These are phyloP conservation scores for Bujurquina vittata DNA, from an alignment of 2,113 vertebrate species.

Conservation along the genomic window DNA sequence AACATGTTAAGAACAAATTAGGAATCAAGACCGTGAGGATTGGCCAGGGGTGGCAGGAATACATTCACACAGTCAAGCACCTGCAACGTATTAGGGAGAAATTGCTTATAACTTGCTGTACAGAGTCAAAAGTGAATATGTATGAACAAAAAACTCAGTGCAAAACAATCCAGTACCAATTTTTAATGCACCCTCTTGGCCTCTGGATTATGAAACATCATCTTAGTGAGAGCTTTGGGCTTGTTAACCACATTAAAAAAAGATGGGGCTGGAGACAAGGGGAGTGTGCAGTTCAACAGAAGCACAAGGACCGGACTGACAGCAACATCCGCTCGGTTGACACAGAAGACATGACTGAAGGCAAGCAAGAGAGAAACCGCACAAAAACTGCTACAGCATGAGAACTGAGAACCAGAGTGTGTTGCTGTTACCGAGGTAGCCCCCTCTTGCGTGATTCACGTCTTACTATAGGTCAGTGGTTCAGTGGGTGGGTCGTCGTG, in stretches of 20 bases:
- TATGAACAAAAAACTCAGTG: neutral
- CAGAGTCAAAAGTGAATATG: neutral
- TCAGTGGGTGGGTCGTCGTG: conserved; percentile 8
- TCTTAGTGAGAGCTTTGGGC: neutral
- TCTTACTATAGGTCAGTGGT: neutral
- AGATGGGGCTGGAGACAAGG: conserved; percentile 17
- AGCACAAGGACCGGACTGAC: neutral
- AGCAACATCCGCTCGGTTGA: neutral
- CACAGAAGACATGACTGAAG: neutral
- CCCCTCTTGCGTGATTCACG: neutral
- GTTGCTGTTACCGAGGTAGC: neutral
- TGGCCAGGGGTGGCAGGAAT: neutral
- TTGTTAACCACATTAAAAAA: neutral
- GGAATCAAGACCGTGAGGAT: neutral
- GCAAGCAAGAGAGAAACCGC: no score
- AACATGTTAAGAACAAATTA: conserved; percentile 1
- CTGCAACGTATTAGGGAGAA: neutral
- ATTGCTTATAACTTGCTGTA: neutral
- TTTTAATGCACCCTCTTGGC: neutral
- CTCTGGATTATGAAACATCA: neutral
- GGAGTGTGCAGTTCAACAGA: neutral
- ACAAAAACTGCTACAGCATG: neutral
- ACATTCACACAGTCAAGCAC: neutral
- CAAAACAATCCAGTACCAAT: no score
- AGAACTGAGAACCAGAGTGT: neutral